Conservation (phyloP, 2,113 vertebrate genomes). For the Pseudorectes ferrugineus region DNA sequence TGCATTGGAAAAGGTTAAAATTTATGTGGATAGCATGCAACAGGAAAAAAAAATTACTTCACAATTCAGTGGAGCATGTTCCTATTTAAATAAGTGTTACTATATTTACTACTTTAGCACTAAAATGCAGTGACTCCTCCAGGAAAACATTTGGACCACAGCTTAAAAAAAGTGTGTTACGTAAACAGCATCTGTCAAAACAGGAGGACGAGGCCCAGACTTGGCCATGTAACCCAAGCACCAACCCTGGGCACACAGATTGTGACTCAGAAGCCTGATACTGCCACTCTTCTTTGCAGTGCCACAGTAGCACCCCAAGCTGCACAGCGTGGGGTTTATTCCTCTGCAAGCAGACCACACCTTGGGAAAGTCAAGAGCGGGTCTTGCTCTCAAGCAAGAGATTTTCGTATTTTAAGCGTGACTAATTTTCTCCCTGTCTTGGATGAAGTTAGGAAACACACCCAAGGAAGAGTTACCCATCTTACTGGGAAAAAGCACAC, state of each 20-base stretch:
- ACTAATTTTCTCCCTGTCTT: not conserved
- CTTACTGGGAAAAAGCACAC: not conserved
- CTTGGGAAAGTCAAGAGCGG: not conserved
- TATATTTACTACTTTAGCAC: not conserved
- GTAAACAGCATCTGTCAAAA: not conserved
- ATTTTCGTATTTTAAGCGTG: not conserved
- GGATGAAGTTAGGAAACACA: not conserved
- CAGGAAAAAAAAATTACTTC: not conserved
- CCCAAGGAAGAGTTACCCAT: not conserved
- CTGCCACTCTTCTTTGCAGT: not conserved
- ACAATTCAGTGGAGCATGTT: not conserved
- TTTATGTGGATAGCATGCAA: not conserved
- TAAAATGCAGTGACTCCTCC: not conserved
- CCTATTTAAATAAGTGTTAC: not conserved
- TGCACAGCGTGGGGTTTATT: accelerated
- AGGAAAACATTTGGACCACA: not conserved
- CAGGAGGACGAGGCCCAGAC: not conserved
- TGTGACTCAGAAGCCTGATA: not conserved
- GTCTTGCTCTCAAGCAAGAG: not conserved
- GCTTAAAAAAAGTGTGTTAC: not conserved
- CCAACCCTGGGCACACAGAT: accelerated
- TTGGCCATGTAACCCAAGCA: accelerated
- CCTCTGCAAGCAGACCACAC: not conserved
- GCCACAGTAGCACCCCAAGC: not conserved
- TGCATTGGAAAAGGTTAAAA: not conserved